Evolutionary conservation across 2,113 vertebrate species (phyloP).

Genomic region (Glaucidium brasilianum): DNA sequence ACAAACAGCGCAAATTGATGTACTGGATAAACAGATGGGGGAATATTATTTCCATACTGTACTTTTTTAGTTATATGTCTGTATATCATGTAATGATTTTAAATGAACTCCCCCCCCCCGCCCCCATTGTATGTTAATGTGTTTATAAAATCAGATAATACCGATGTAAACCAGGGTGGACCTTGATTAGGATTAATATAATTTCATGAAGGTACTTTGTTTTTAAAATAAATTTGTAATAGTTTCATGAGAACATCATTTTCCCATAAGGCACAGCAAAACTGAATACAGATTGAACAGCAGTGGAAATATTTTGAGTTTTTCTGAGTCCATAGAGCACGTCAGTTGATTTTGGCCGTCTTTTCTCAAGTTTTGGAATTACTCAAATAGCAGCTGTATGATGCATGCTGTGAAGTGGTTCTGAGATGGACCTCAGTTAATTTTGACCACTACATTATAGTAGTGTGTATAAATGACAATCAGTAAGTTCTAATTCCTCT

Average conservation of each 20-base stretch:
- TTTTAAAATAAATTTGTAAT: conserved; percentile 58
- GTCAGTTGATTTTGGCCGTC: conserved; percentile 73
- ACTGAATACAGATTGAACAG: not conserved
- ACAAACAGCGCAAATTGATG: conserved; percentile 68
- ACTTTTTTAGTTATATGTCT: conserved; percentile 82
- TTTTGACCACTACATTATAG: conserved; percentile 80
- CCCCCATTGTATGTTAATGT: conserved; percentile 61
- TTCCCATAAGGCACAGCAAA: conserved; percentile 54
- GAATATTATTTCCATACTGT: conserved; percentile 72
- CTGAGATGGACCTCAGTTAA: conserved; percentile 74
- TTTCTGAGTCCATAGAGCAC: conserved; percentile 45
- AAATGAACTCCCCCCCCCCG: conserved; percentile 72
- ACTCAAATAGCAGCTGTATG: conserved; percentile 49
- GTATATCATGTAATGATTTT: conserved; percentile 83
- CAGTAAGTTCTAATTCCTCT: conserved; percentile 72
- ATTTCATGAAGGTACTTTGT: conserved; percentile 62
- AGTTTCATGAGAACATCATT: conserved; percentile 50
- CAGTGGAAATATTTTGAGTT: conserved; percentile 15
- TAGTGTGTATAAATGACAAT: conserved; percentile 82
- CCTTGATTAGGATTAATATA: conserved; percentile 63
- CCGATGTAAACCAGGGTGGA: conserved; percentile 64
- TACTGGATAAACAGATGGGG: conserved; percentile 69
- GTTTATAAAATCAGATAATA: conserved; percentile 67
- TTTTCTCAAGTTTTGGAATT: conserved; percentile 74
- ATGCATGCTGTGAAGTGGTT: conserved; percentile 55